Conservation (phyloP, 2,113 vertebrate genomes). For the Mormyrus iriodes region DNA sequence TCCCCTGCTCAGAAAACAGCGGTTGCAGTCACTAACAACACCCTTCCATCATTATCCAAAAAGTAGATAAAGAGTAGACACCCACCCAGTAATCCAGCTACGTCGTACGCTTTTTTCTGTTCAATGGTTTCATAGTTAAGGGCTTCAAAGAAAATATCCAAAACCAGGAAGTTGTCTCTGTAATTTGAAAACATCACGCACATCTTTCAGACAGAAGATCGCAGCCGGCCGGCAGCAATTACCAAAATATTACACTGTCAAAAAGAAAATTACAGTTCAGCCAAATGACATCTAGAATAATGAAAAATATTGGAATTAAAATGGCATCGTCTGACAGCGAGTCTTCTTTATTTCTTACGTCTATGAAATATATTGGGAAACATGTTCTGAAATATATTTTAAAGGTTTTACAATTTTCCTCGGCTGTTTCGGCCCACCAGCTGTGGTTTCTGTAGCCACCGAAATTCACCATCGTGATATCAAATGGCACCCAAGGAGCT, state of each 20-base stretch:
- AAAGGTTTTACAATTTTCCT: neutral
- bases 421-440: neutral
- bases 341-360: neutral
- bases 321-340: neutral
- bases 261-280: neutral
- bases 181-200: conserved; percentile 16
- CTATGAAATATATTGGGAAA: neutral
- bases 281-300: neutral
- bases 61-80: neutral
- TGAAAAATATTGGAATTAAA: neutral
- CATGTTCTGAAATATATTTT: neutral
- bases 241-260: neutral
- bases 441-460: neutral
- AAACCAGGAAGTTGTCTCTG: conserved; percentile 94
- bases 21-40: neutral
- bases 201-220: neutral
- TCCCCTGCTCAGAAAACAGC: neutral
- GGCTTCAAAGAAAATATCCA: conserved; percentile 95
- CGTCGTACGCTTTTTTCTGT: conserved; percentile 90
- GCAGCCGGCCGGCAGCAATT: neutral
- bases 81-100: conserved; percentile 88
- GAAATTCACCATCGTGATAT: neutral
- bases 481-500: neutral
- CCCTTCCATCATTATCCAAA: neutral
- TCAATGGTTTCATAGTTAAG: conserved; percentile 91